Percentiles rank a stretch among this genome's conserved stretches.
phyloP scores from a whole-genome alignment of 2,888 invertebrate species.

The Dolichopus griseipennis region DNA sequence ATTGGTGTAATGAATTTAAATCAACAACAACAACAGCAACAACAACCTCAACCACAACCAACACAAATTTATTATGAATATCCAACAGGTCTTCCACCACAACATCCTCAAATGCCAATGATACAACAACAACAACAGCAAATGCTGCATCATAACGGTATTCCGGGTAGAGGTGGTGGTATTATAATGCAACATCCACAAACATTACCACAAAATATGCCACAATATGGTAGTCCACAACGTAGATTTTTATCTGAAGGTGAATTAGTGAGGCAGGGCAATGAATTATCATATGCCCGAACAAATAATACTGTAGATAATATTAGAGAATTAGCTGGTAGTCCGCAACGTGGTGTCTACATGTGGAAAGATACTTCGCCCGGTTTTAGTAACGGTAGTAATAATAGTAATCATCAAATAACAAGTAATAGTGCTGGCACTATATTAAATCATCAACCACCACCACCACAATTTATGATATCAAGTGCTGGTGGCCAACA shows the following conservation, averaged over 20 bases:
- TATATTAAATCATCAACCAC: constrained; percentile 37
- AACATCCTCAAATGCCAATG: constrained; percentile 40
- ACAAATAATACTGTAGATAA: constrained; percentile 75
- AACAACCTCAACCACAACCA: constrained; percentile 34
- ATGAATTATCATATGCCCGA: constrained; percentile 55
- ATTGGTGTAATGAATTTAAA: constrained; percentile 56
- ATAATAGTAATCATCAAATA: constrained; percentile 24
- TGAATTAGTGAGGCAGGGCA: constrained; percentile 62
- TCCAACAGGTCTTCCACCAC: constrained; percentile 38
- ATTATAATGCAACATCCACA: constrained; percentile 23
- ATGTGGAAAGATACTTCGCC: constrained; percentile 74
- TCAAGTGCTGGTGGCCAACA: constrained; percentile 23
- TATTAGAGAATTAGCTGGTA: constrained; percentile 79
- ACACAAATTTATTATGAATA: constrained; percentile 44
- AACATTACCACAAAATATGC: constrained; percentile 32
- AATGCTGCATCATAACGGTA: constrained; percentile 26
- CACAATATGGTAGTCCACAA: constrained; percentile 56
- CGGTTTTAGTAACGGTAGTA: constrained; percentile 42
- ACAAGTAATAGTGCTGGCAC: constrained; percentile 40
- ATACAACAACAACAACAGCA: constrained; percentile 40
- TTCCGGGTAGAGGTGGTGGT: constrained; percentile 34
- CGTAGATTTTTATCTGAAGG: constrained; percentile 73
- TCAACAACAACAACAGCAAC: constrained; percentile 32
- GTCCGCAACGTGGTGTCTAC: constrained; percentile 73
- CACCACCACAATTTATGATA: constrained; percentile 35